A percentile compares a stretch with the other conserved stretches of the same genome.
Evolutionary conservation across 2,797 vertebrate species (phyloP).

Genomic region (Octomys mimax): DNA sequence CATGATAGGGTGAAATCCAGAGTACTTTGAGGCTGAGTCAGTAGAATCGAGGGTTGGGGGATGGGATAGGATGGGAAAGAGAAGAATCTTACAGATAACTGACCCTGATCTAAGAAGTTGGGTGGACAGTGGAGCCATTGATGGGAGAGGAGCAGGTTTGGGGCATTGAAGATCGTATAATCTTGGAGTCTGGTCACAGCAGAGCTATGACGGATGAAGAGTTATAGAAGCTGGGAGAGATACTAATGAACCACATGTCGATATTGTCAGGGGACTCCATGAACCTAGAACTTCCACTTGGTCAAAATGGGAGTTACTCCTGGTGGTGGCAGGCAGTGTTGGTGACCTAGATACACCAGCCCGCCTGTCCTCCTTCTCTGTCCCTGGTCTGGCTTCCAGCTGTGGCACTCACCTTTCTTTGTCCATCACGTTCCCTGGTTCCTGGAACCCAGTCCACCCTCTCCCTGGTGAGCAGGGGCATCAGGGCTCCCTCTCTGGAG

Average conservation of each 20-base stretch:
- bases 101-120: neutral
- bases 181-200: no score
- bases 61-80: neutral
- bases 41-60: no score
- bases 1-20: neutral
- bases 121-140: neutral
- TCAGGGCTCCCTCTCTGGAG: neutral
- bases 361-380: neutral
- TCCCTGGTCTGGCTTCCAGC: neutral
- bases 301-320: neutral
- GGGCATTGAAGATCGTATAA: neutral
- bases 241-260: rapidly evolving
- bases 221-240: neutral
- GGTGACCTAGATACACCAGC: neutral
- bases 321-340: neutral
- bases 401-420: neutral
- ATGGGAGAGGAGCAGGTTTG: neutral
- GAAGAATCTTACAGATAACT: neutral
- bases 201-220: neutral
- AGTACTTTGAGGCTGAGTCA: neutral
- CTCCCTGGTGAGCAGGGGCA: neutral
- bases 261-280: neutral
- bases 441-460: neutral
- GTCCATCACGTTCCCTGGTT: neutral
- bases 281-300: neutral